Percentiles rank a stretch among this genome's conserved stretches.
Conservation (phyloP, 2,797 vertebrate genomes). For the Lacerta viridis region DNA sequence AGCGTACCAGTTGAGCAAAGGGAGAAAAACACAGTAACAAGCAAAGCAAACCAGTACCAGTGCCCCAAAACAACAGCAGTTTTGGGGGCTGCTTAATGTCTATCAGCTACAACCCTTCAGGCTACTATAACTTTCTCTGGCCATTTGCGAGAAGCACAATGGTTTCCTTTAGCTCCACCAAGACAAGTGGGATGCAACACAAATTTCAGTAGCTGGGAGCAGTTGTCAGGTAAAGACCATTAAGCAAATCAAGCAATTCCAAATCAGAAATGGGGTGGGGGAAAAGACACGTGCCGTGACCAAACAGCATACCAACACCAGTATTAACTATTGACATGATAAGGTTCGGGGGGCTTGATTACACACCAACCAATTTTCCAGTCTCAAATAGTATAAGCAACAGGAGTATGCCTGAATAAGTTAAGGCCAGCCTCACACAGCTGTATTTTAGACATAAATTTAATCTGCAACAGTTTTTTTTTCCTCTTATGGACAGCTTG, state of each 20-base stretch:
- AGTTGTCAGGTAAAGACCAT: background rate
- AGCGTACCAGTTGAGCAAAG: background rate
- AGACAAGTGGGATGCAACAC: background rate
- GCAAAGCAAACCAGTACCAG: background rate
- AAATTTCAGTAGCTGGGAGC: background rate
- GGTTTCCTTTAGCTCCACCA: background rate
- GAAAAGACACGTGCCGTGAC: background rate
- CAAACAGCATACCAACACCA: background rate
- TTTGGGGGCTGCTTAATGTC: background rate
- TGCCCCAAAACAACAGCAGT: background rate
- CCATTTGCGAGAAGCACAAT: background rate
- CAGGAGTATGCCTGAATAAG: background rate
- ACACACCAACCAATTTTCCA: background rate
- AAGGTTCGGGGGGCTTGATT: background rate
- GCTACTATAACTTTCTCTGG: background rate
- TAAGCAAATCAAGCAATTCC: background rate
- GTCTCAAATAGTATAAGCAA: background rate
- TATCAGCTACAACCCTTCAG: background rate
- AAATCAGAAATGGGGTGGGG: background rate
- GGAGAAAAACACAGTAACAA: background rate
- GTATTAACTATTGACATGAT: constrained; percentile 6
- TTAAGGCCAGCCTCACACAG: background rate
- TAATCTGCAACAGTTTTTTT: background rate
- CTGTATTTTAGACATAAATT: background rate
- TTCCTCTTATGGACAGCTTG: background rate